phyloP scores from a whole-genome alignment of 2,797 vertebrate genomes.

The Sternotherus odoratus region DNA sequence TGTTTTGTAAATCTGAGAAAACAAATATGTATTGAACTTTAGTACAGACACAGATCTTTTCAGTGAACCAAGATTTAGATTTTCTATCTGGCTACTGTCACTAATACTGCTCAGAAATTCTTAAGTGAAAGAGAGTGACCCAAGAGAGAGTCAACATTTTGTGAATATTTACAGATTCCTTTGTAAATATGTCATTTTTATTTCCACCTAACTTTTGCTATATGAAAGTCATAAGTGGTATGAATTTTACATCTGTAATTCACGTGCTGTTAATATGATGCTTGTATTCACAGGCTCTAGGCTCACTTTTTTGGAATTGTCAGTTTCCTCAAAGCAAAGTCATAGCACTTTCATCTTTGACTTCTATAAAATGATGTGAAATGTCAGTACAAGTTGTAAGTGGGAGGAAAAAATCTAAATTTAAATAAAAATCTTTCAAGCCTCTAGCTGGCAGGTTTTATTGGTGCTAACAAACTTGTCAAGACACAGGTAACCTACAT shows the following conservation, averaged over 20 bases:
- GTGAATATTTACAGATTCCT: slow-evolving; percentile 6
- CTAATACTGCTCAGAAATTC: background rate
- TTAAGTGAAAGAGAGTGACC: background rate
- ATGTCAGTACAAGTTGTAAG: slow-evolving; percentile 63
- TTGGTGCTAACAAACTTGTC: slow-evolving; percentile 45
- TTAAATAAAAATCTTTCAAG: slow-evolving; percentile 43
- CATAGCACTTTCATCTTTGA: slow-evolving; percentile 67
- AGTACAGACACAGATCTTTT: background rate
- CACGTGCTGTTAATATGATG: slow-evolving; percentile 36
- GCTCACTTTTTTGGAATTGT: slow-evolving; percentile 64
- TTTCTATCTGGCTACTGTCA: background rate
- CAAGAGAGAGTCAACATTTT: slow-evolving; percentile 1
- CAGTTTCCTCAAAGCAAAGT: slow-evolving; percentile 69
- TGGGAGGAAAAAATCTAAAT: slow-evolving; percentile 35
- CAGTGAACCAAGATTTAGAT: background rate
- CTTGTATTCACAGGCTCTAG: slow-evolving; percentile 42
- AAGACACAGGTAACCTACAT: background rate
- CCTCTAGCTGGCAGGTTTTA: slow-evolving; percentile 46
- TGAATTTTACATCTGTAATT: slow-evolving; percentile 59
- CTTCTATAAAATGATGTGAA: slow-evolving; percentile 69
- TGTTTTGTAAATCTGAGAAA: slow-evolving; percentile 27
- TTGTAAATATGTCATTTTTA: slow-evolving; percentile 40
- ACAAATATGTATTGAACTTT: background rate
- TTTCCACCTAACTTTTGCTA: slow-evolving; percentile 17
- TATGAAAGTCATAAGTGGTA: background rate